Conservation (phyloP, 2,888 invertebrate genomes). For the Lithophane socia region DNA sequence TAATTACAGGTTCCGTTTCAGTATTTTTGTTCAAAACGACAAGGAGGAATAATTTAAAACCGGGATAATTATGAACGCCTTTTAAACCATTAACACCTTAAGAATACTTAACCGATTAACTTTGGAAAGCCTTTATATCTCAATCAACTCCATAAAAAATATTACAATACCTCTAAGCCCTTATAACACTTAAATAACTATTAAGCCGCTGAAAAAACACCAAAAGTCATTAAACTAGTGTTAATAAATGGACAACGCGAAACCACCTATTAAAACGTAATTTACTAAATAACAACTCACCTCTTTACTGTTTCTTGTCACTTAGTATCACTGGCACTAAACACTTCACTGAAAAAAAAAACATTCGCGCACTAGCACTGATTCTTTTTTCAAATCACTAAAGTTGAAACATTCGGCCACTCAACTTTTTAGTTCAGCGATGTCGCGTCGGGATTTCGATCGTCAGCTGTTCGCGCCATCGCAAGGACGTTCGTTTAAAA, state of each 20-base stretch:
- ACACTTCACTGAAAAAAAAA: slow-evolving; percentile 68
- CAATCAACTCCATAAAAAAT: slow-evolving; percentile 35
- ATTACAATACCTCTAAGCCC: slow-evolving; percentile 29
- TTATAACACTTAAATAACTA: slow-evolving; percentile 42
- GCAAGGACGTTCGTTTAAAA: slow-evolving; percentile 83
- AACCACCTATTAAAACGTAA: slow-evolving; percentile 34
- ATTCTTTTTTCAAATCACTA: slow-evolving; percentile 55
- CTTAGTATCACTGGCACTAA: slow-evolving; percentile 65
- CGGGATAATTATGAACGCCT: neutral
- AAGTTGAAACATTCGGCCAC: slow-evolving; percentile 56
- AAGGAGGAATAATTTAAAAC: neutral
- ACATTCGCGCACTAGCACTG: slow-evolving; percentile 67
- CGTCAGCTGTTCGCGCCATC: slow-evolving; percentile 83
- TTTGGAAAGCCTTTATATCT: slow-evolving; percentile 34
- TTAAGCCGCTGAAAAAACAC: slow-evolving; percentile 39
- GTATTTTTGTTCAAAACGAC: neutral
- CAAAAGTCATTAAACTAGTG: slow-evolving; percentile 49
- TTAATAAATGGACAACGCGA: slow-evolving; percentile 49
- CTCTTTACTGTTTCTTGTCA: slow-evolving; percentile 51
- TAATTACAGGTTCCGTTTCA: slow-evolving; percentile 1
- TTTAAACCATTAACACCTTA: slow-evolving; percentile 1
- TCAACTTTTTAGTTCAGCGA: slow-evolving; percentile 58
- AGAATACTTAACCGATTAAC: slow-evolving; percentile 15
- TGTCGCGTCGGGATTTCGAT: slow-evolving; percentile 61
- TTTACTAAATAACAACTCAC: slow-evolving; percentile 62